Evolutionary conservation across 2,888 invertebrate species (phyloP).

Genomic region (Hirudinaria manillensis): DNA sequence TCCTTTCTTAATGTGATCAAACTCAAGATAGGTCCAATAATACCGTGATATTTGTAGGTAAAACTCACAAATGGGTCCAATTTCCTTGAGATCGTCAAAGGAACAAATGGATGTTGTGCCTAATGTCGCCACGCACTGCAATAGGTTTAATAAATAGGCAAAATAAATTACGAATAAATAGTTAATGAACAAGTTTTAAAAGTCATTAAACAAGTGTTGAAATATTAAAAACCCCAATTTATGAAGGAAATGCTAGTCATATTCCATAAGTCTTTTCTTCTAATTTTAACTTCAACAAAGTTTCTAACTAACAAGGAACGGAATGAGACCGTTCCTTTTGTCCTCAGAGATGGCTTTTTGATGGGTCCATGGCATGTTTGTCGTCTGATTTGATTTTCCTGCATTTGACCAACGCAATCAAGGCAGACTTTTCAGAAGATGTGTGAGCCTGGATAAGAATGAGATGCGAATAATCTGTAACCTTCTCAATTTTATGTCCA

Average conservation of each 20-base stretch:
- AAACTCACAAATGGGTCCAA: constrained; percentile 63
- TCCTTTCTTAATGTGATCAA: too few relatives aligned
- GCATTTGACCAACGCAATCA: constrained; percentile 48
- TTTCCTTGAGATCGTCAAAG: constrained; percentile 76
- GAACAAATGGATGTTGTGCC: constrained; percentile 95
- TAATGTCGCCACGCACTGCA: constrained; percentile 82
- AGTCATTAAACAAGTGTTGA: too few relatives aligned
- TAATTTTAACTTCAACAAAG: too few relatives aligned
- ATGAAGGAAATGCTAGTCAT: too few relatives aligned
- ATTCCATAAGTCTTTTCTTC: too few relatives aligned
- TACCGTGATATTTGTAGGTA: too few relatives aligned
- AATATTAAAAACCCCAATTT: too few relatives aligned
- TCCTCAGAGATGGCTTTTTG: constrained; percentile 46
- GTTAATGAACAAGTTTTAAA: too few relatives aligned
- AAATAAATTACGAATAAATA: too few relatives aligned
- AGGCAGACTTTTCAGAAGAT: constrained; percentile 50
- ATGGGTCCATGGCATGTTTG: constrained; percentile 43
- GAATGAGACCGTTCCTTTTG: constrained; percentile 48
- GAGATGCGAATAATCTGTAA: too few relatives aligned
- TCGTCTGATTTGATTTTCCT: constrained; percentile 46
- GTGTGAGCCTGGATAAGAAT: constrained; percentile 51
- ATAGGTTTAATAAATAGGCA: not conserved
- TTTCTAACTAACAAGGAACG: constrained; percentile 47
- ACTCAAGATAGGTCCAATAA: too few relatives aligned
- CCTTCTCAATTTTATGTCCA: too few relatives aligned